Conservation (phyloP, 1,140 invertebrate genomes). For the Xylocopa sonorina region DNA sequence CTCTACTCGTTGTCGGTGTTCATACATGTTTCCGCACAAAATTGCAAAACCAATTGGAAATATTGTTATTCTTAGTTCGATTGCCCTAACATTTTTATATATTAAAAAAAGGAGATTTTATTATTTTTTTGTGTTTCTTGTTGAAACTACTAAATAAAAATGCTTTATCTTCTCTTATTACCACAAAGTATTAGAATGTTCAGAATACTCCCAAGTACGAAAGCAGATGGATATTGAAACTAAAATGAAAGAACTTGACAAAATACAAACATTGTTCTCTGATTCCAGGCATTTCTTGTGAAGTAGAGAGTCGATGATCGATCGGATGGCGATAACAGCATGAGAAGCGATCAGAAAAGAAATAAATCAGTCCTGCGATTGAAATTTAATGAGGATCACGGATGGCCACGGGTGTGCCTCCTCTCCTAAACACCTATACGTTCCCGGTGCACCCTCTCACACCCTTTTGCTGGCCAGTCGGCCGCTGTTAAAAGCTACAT, state of each 20-base stretch:
- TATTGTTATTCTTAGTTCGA: too few relatives aligned
- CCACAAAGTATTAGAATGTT: too few relatives aligned
- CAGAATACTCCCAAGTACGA: background rate
- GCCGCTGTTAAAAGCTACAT: constrained; percentile 69
- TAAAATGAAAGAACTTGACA: background rate
- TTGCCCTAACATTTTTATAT: too few relatives aligned
- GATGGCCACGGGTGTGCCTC: constrained; percentile 18
- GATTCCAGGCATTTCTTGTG: background rate
- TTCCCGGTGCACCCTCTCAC: constrained; percentile 21
- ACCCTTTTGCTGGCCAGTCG: constrained; percentile 1
- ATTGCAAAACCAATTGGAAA: too few relatives aligned
- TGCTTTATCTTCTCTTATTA: too few relatives aligned
- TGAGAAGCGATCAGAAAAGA: background rate
- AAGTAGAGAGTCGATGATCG: background rate
- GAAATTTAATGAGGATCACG: constrained; percentile 65
- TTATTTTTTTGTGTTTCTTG: too few relatives aligned
- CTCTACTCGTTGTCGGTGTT: too few relatives aligned
- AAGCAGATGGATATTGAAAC: background rate
- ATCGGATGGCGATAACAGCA: background rate
- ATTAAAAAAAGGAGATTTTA: too few relatives aligned
- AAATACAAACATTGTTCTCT: background rate
- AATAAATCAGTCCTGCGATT: constrained; percentile 68
- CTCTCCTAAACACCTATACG: constrained; percentile 22
- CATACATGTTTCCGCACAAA: too few relatives aligned
- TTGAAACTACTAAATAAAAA: too few relatives aligned